Base-by-base conservation (phyloP, 1,140 invertebrate genomes). In the Aethina tumida region DNA sequence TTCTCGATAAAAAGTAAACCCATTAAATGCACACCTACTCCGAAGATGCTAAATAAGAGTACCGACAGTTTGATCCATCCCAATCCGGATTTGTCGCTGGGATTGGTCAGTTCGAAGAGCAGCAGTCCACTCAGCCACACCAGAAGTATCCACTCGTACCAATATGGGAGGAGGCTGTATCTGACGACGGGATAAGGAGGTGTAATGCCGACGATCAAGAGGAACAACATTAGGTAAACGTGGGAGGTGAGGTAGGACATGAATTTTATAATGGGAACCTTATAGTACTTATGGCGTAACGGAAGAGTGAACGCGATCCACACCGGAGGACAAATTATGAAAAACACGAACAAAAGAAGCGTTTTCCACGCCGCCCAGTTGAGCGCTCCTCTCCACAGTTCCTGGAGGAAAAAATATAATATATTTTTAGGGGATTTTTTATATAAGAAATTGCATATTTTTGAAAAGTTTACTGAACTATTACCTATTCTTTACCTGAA, bases 221-320 rank as follows among this genome's bases (percentile, higher is more conserved):
- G 76, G 44, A 98, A 79, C 29, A 92, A 66, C 80, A 98, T 97
- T 34, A 99, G 77, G 64, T 97, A 96, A 47, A 98, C 81, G 67
- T 99, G 96, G 1, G 96, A 97, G 1, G 95, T 97, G 32, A 99
- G 73, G 65, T 98, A 97, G 8, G 93, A 95, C 86, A 98, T 97
- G 63, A 99, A 99, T 67, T 98, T 98, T 55, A 99, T 96, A 48
- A 99, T 96, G 12, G 96, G 96, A 52, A 87, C 80, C 68, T 88
- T 92, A 71, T 93, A 88, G 65, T 94, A 97, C 62, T 86, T 86
- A 67, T 95, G 91, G 13, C 89, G 89, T 46, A 97, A 67, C 7
- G 95, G 95, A 49, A 98, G 74, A 20, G 93, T 97, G 62, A 98
- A 95, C 7, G 86, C 79, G 34, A 99, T 69, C 96, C 96, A 99